phyloP scores from a whole-genome alignment of 2,888 invertebrate species.

The Agonum fuliginosum region DNA sequence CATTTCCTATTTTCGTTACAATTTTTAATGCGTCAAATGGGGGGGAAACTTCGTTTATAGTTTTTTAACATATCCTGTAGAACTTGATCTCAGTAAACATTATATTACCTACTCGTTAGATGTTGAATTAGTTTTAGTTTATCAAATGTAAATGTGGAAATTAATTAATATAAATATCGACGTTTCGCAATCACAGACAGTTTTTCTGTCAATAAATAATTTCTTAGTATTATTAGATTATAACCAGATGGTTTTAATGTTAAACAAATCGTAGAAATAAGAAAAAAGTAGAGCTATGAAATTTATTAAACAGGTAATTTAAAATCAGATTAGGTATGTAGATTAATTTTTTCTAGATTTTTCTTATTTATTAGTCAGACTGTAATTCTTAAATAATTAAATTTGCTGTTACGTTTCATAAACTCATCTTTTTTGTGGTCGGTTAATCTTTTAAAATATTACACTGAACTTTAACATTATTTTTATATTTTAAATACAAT shows the following conservation, averaged over 20 bases:
- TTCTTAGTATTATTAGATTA: conserved; percentile 14
- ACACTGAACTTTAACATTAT: not conserved
- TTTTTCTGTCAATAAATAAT: conserved; percentile 13
- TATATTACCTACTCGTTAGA: no score
- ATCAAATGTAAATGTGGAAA: no score
- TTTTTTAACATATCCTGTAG: no score
- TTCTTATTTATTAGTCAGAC: conserved; percentile 31
- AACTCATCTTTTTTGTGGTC: not conserved
- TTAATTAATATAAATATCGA: conserved; percentile 18
- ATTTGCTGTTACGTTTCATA: conserved; percentile 15
- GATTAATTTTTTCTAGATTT: conserved; percentile 32
- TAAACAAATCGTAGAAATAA: conserved; percentile 37
- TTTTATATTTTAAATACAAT: no score
- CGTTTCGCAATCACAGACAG: conserved; percentile 6
- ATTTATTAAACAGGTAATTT: conserved; percentile 41
- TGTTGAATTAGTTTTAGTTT: no score
- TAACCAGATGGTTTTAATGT: conserved; percentile 36
- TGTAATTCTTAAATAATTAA: conserved; percentile 17
- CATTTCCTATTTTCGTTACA: no score
- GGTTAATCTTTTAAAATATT: conserved; percentile 1
- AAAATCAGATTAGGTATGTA: conserved; percentile 28
- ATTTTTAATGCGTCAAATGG: no score
- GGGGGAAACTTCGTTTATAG: no score
- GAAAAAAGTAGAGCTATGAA: not conserved
- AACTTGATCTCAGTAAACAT: no score